Conservation (phyloP, 1,140 invertebrate genomes). For the Drosophila ficusphila region DNA sequence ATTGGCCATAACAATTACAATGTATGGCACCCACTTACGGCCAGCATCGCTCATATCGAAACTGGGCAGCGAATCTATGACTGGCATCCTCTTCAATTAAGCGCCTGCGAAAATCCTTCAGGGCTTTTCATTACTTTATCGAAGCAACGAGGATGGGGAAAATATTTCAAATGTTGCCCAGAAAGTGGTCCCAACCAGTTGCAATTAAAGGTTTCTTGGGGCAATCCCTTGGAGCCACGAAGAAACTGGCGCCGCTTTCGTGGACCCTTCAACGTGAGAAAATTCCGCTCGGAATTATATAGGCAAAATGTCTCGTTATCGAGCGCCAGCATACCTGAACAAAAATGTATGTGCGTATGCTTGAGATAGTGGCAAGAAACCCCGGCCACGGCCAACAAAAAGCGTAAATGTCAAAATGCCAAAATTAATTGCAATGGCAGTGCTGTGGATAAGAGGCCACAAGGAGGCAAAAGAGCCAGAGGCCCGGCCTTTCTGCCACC, state of each 20-base stretch:
- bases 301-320: conserved; percentile 70
- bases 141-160: conserved; percentile 24
- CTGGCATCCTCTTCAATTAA: conserved; percentile 62
- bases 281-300: conserved; percentile 72
- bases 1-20: conserved; percentile 39
- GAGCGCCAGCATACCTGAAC: conserved; percentile 70
- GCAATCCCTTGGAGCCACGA: too few species aligned
- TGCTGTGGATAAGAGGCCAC: conserved; percentile 60
- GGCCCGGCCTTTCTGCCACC: conserved; percentile 27
- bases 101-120: conserved; percentile 48
- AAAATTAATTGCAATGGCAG: conserved; percentile 83
- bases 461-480: conserved; percentile 3
- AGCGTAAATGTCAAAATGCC: conserved; percentile 83
- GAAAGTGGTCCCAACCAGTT: conserved; percentile 53
- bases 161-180: conserved; percentile 68
- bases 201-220: conserved; percentile 61
- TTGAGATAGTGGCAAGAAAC: conserved; percentile 58
- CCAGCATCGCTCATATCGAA: conserved; percentile 33
- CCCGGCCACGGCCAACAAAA: conserved; percentile 46
- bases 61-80: conserved; percentile 41
- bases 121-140: conserved; percentile 78
- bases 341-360: conserved; percentile 78
- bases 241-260: conserved; percentile 53
- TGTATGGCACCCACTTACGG: conserved; percentile 49
- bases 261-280: conserved; percentile 72